These are phyloP conservation scores for Aphis gossypii DNA, from an alignment of 1,140 invertebrate genomes.

Conservation along the genomic window DNA sequence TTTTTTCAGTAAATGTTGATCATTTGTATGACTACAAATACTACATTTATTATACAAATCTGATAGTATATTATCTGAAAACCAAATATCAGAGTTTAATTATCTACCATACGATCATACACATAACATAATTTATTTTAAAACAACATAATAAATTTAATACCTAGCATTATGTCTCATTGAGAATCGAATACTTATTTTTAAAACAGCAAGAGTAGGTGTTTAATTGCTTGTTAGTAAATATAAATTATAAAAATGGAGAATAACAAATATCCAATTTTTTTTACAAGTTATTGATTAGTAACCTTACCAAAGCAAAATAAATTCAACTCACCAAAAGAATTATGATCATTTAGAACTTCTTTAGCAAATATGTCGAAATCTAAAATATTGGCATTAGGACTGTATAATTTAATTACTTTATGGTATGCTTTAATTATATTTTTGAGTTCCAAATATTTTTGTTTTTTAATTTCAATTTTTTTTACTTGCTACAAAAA, in stretches of 20 bases:
- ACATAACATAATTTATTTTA: neutral
- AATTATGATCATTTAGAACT: neutral
- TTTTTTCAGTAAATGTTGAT: constrained; percentile 88
- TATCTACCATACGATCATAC: neutral
- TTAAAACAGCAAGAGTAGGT: constrained; percentile 79
- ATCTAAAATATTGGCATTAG: constrained; percentile 65
- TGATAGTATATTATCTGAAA: constrained; percentile 47
- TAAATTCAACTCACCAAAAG: constrained; percentile 30
- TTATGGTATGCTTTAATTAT: constrained; percentile 69
- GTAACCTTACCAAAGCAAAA: too few species aligned
- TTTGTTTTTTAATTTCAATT: constrained; percentile 66
- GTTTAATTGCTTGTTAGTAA: constrained; percentile 65
- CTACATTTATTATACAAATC: constrained; percentile 74
- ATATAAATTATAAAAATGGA: constrained; percentile 4
- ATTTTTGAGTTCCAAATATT: constrained; percentile 65
- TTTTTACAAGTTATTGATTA: neutral
- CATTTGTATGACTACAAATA: constrained; percentile 80
- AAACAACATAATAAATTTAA: neutral
- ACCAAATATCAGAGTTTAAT: neutral
- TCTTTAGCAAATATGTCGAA: neutral
- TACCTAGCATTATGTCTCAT: constrained; percentile 62
- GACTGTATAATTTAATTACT: constrained; percentile 68
- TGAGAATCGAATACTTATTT: constrained; percentile 83
- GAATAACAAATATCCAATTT: neutral
- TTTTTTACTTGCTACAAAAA: constrained; percentile 68